Evolutionary conservation across 2,113 vertebrate genomes (phyloP).

Genomic region (Paratilapia polleni): DNA sequence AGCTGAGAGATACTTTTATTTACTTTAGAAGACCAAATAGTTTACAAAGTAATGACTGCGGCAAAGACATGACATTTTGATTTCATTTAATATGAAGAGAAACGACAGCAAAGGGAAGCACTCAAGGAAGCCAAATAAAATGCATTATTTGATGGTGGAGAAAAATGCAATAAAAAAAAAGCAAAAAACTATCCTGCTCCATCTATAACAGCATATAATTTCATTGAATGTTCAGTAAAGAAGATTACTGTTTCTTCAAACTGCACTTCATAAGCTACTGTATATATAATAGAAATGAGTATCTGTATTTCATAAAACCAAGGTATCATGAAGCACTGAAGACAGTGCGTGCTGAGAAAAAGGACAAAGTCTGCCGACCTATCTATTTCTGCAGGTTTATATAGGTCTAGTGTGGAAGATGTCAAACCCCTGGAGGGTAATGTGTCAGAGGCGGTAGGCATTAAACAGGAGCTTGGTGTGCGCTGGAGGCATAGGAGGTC

Average conservation of each 20-base stretch:
- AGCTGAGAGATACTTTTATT: constrained; percentile 47
- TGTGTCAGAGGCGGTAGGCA: constrained; percentile 50
- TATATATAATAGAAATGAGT: constrained; percentile 49
- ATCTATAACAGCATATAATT: constrained; percentile 57
- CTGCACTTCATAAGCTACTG: constrained; percentile 45
- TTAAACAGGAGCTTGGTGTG: constrained; percentile 29
- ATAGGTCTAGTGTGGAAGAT: constrained; percentile 50
- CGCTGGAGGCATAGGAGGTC: constrained; percentile 52
- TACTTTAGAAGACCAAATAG: constrained; percentile 43
- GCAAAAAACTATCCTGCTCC: constrained; percentile 8
- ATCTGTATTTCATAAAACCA: constrained; percentile 51
- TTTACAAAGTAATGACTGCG: constrained; percentile 69
- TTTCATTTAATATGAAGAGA: constrained; percentile 61
- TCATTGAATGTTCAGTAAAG: constrained; percentile 66
- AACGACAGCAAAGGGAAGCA: constrained; percentile 49
- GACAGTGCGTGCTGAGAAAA: constrained; percentile 8
- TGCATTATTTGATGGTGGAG: constrained; percentile 50
- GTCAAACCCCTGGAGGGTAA: constrained; percentile 56
- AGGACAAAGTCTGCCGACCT: constrained; percentile 61
- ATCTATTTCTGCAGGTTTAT: constrained; percentile 63
- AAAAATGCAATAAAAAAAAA: constrained; percentile 59
- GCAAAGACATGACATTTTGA: constrained; percentile 63
- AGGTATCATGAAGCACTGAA: constrained; percentile 11
- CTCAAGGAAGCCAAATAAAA: constrained; percentile 60
- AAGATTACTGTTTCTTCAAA: constrained; percentile 66